A percentile compares a stretch with the other conserved stretches of the same genome.
These are phyloP conservation scores for Aphelocoma coerulescens DNA, from an alignment of 2,113 vertebrate species.

Conservation along the genomic window DNA sequence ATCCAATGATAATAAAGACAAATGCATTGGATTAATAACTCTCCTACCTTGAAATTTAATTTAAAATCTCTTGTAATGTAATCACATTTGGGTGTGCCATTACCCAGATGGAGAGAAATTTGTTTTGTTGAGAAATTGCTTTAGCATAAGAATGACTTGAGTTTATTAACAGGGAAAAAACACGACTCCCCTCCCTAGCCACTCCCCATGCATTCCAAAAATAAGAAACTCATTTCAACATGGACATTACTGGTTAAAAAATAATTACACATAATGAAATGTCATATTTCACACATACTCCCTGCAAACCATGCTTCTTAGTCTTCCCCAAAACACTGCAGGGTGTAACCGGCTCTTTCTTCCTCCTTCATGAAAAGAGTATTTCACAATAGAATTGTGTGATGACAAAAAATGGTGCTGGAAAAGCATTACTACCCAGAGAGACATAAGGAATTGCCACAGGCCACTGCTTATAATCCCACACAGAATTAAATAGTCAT, in stretches of 20 bases:
- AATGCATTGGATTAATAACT: constrained; percentile 57
- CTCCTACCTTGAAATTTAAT: constrained; percentile 66
- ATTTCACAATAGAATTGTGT: constrained; percentile 50
- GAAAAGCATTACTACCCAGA: constrained; percentile 38
- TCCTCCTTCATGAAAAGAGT: constrained; percentile 41
- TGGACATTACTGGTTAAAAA: constrained; percentile 56
- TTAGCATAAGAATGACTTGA: constrained; percentile 49
- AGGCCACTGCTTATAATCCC: constrained; percentile 50
- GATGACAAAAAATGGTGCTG: constrained; percentile 26
- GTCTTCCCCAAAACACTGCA: constrained; percentile 56
- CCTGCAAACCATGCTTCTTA: constrained; percentile 32
- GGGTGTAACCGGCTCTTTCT: constrained; percentile 35
- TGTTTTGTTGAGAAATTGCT: constrained; percentile 66
- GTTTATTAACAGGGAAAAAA: constrained; percentile 50
- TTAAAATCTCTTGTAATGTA: constrained; percentile 64
- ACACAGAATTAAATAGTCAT: constrained; percentile 36
- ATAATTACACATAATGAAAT: constrained; percentile 59
- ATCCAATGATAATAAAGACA: constrained; percentile 54
- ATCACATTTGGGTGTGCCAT: constrained; percentile 63
- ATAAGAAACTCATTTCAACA: constrained; percentile 56
- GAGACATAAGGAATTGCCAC: constrained; percentile 37
- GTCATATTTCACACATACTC: constrained; percentile 50
- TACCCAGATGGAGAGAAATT: constrained; percentile 67
- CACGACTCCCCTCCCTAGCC: background rate
- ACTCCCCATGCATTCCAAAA: constrained; percentile 40